A percentile compares a stretch with the other conserved stretches of the same genome.
Evolutionary conservation across 2,797 vertebrate species (phyloP).

Genomic region (Prunella strophiata): DNA sequence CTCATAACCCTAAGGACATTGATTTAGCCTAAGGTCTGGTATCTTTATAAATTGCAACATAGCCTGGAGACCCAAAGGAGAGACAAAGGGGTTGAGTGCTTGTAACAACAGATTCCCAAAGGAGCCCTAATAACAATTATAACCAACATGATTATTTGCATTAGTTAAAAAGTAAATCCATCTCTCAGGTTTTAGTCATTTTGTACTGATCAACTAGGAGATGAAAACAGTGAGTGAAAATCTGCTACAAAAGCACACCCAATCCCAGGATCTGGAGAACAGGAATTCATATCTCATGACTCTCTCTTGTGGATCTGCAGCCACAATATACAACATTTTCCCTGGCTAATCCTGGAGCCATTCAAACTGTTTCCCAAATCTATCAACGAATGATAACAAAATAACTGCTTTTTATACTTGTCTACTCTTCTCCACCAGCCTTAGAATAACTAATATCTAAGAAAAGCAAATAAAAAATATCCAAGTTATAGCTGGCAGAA

Average conservation of each 20-base stretch:
- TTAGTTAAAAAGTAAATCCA: constrained; percentile 70
- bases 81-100: constrained; percentile 60
- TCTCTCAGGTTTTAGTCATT: constrained; percentile 46
- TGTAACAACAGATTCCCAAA: constrained; percentile 70
- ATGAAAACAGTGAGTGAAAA: neutral
- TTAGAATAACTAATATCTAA: neutral
- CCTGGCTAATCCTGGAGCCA: neutral
- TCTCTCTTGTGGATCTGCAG: neutral
- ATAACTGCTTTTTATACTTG: neutral
- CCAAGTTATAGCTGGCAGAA: neutral
- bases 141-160: constrained; percentile 69
- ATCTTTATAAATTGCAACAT: constrained; percentile 63
- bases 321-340: neutral
- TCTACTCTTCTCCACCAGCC: neutral
- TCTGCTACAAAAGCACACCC: neutral
- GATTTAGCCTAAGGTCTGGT: constrained; percentile 63
- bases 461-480: neutral
- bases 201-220: constrained; percentile 27
- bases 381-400: neutral
- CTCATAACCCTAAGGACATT: constrained; percentile 65
- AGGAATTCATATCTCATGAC: neutral
- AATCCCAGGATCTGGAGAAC: neutral
- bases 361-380: neutral
- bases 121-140: constrained; percentile 68
- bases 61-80: constrained; percentile 28